Conservation (phyloP, 2,113 vertebrate species). For the Dolichotis patagonum region DNA sequence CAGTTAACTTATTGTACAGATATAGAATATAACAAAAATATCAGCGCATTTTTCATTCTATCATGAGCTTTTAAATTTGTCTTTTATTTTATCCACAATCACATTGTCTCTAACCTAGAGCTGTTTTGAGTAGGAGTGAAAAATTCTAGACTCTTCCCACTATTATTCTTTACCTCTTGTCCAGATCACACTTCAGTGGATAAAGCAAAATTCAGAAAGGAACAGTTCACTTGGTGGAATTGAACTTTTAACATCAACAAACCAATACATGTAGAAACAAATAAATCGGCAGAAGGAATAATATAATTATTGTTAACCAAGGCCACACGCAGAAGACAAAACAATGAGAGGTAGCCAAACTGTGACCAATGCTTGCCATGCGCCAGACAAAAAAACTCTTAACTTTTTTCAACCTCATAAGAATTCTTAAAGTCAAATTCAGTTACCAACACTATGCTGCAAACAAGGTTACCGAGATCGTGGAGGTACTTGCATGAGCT, state of each 20-base stretch:
- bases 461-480: neutral
- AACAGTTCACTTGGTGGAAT: neutral
- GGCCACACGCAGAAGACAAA: neutral
- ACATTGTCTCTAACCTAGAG: neutral
- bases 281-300: neutral
- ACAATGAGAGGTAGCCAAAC: neutral
- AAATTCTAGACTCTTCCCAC: neutral
- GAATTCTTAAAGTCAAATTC: neutral
- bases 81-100: neutral
- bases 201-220: neutral
- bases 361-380: neutral
- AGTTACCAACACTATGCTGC: neutral
- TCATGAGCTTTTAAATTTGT: neutral
- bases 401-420: neutral
- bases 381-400: neutral
- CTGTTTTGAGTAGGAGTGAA: neutral
- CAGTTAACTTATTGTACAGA: neutral
- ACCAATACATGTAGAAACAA: neutral
- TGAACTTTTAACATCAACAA: neutral
- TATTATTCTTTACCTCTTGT: neutral
- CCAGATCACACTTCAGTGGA: neutral
- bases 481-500: neutral
- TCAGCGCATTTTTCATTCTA: neutral
- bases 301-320: neutral
- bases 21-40: neutral